Conservation (phyloP, 23 tunicate genomes). For the Trididemnum clinides region DNA sequence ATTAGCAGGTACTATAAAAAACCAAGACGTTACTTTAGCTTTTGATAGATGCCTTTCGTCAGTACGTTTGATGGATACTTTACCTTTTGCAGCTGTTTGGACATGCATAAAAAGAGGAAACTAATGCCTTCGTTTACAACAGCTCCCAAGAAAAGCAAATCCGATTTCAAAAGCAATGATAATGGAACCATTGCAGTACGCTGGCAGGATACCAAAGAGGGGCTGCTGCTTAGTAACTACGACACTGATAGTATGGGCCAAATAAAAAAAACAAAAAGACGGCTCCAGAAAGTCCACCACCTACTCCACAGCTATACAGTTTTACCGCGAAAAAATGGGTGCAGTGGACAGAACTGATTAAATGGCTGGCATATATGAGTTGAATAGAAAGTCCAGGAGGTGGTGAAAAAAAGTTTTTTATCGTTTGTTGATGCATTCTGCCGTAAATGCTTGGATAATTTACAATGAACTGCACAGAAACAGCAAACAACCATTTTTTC, state of each 20-base stretch:
- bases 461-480: background rate
- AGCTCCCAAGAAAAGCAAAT: background rate
- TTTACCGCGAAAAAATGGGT: background rate
- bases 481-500: background rate
- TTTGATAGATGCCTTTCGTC: constrained; percentile 22
- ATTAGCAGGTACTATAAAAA: background rate
- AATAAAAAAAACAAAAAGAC: background rate
- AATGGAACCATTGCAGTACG: background rate
- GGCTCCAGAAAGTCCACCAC: background rate
- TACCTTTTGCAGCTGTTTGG: background rate
- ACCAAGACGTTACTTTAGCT: background rate
- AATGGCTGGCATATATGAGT: constrained; percentile 24
- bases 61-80: background rate
- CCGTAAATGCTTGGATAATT: constrained; percentile 22
- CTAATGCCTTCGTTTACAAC: background rate
- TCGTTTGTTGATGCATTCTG: background rate
- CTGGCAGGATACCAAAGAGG: constrained; percentile 20
- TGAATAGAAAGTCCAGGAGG: background rate
- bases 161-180: background rate
- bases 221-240: constrained; percentile 3
- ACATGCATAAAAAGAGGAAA: background rate
- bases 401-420: constrained; percentile 29
- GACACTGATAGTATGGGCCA: background rate
- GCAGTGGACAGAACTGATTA: background rate
- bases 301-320: constrained; percentile 1